Percentiles rank a stretch among this genome's conserved stretches.
Evolutionary conservation across 2,797 vertebrate species (phyloP).

Genomic region (Clarias laeviceps): DNA sequence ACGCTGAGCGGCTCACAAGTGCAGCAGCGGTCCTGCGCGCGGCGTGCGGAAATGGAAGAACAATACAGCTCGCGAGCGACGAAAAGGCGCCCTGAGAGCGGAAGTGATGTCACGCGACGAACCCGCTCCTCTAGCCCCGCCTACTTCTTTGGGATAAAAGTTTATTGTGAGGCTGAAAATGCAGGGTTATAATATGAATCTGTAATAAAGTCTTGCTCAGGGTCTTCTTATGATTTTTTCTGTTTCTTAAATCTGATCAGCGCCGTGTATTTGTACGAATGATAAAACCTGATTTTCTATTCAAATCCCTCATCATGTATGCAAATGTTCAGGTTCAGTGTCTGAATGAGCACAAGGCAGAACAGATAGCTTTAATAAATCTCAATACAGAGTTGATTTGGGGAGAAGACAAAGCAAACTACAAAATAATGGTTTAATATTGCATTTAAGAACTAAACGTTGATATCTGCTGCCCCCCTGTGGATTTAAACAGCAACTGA

Average conservation of each 20-base stretch:
- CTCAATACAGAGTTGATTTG: neutral
- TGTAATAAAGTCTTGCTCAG: neutral
- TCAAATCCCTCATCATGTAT: neutral
- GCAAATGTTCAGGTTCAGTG: neutral
- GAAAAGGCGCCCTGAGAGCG: conserved; percentile 54
- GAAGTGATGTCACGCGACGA: conserved; percentile 56
- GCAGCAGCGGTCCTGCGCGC: conserved; percentile 11
- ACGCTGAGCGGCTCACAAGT: neutral
- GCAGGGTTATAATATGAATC: neutral
- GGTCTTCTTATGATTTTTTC: neutral
- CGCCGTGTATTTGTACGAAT: neutral
- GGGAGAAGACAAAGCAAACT: neutral
- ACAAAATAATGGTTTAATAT: neutral
- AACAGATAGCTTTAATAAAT: neutral
- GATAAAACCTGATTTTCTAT: neutral
- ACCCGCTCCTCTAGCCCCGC: conserved; percentile 31
- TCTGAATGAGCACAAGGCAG: neutral
- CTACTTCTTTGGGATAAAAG: conserved; percentile 30
- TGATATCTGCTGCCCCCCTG: conserved; percentile 73
- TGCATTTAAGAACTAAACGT: conserved; percentile 37
- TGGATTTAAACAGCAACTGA: conserved; percentile 52
- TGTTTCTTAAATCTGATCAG: neutral
- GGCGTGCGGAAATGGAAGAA: conserved; percentile 61
- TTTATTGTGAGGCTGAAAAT: neutral
- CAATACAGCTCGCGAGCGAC: conserved; percentile 51